Conservation (phyloP, 2,888 invertebrate species). For the Acanthacorydalis orientalis region DNA sequence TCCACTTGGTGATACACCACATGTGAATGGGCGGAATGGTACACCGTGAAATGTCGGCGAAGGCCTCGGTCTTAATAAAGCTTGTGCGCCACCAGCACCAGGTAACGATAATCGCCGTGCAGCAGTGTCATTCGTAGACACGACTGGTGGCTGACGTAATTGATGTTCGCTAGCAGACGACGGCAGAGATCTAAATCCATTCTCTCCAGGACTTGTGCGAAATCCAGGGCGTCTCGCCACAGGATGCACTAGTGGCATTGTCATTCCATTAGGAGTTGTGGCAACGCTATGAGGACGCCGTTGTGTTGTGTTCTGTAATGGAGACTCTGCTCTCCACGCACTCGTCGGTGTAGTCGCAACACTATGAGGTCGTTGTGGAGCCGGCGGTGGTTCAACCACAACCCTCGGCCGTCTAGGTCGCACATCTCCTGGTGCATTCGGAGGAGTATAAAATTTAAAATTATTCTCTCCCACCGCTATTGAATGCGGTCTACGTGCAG, state of each 20-base stretch:
- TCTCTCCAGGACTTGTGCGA: conserved; percentile 28
- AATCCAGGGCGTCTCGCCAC: conserved; percentile 32
- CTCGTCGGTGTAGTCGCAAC: conserved; percentile 27
- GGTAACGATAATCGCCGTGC: conserved; percentile 7
- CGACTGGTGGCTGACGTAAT: conserved; percentile 29
- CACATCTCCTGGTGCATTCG: conserved; percentile 20
- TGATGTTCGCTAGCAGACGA: conserved; percentile 45
- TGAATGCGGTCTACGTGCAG: conserved; percentile 11
- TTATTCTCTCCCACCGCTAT: conserved; percentile 13
- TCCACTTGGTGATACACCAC: conserved; percentile 26
- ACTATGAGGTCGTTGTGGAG: conserved; percentile 34
- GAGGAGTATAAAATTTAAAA: conserved; percentile 39
- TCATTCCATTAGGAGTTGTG: conserved; percentile 20
- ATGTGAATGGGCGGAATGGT: conserved; percentile 27
- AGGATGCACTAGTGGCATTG: conserved; percentile 33
- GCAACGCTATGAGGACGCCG: conserved; percentile 46
- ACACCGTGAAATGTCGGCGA: conserved; percentile 46
- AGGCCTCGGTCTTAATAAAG: conserved; percentile 29
- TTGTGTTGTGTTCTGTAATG: background rate
- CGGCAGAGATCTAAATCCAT: conserved; percentile 35
- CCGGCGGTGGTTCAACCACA: conserved; percentile 5
- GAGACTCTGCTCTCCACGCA: conserved; percentile 10
- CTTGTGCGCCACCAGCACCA: conserved; percentile 8
- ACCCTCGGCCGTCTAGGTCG: conserved; percentile 1
- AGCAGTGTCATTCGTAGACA: background rate